Evolutionary conservation across 2,113 vertebrate species (phyloP).

Genomic region (Datnioides undecimradiatus): DNA sequence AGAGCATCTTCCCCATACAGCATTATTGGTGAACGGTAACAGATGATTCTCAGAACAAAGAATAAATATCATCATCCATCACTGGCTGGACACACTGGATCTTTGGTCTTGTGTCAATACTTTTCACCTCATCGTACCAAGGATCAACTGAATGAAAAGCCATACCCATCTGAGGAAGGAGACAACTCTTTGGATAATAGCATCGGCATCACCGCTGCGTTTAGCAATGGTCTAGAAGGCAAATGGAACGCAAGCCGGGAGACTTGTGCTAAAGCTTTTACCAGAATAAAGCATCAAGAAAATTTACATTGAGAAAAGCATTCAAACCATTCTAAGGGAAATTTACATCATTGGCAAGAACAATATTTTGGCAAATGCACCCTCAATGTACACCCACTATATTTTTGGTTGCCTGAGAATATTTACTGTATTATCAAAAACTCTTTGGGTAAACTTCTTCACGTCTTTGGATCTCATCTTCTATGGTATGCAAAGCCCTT

Average conservation of each 20-base stretch:
- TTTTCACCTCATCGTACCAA: conserved; percentile 45
- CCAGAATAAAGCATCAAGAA: conserved; percentile 74
- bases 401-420: conserved; percentile 75
- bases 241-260: conserved; percentile 74
- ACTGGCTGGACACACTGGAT: conserved; percentile 55
- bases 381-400: conserved; percentile 53
- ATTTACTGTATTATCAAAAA: conserved; percentile 72
- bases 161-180: conserved; percentile 83
- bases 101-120: conserved; percentile 62
- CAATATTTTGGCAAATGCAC: conserved; percentile 67
- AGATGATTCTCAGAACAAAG: conserved; percentile 54
- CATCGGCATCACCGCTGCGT: conserved; percentile 84
- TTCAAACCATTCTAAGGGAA: conserved; percentile 62
- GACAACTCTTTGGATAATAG: conserved; percentile 92
- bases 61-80: conserved; percentile 63
- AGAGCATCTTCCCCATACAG: conserved; percentile 47
- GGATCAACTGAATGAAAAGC: conserved; percentile 70
- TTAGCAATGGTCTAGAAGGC: conserved; percentile 79
- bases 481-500: conserved; percentile 74
- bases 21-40: conserved; percentile 44
- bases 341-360: conserved; percentile 71
- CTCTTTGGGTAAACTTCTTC: conserved; percentile 80
- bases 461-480: conserved; percentile 74
- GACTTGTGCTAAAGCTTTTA: conserved; percentile 83
- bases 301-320: conserved; percentile 67